A percentile compares a stretch with the other conserved stretches of the same genome.
Conservation (phyloP, 2,113 vertebrate genomes). For the Phaethon lepturus region DNA sequence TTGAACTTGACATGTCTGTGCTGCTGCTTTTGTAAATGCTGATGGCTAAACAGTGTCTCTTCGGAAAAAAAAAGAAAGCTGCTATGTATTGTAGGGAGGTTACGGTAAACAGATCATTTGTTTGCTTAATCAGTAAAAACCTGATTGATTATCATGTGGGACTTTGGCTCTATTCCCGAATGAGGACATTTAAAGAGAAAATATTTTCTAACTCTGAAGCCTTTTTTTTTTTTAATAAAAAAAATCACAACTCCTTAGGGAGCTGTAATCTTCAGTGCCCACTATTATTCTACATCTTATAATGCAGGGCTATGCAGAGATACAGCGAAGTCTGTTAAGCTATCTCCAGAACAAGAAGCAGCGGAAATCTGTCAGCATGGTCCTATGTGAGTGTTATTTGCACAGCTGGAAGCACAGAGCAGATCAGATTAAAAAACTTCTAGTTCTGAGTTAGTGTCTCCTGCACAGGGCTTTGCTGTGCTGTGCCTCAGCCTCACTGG, state of each 20-base stretch:
- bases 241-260: not conserved
- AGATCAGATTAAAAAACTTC: slow-evolving; percentile 55
- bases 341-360: slow-evolving; percentile 12
- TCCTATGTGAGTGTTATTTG: slow-evolving; percentile 38
- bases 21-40: slow-evolving; percentile 33
- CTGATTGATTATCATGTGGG: not conserved
- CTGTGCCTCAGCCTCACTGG: not conserved
- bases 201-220: not conserved
- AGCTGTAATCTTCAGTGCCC: slow-evolving; percentile 37
- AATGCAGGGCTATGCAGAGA: not conserved
- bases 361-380: slow-evolving; percentile 42
- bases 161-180: not conserved
- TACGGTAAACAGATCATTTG: not conserved
- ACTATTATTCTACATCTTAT: not conserved
- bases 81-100: not conserved
- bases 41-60: not conserved
- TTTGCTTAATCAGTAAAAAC: not conserved
- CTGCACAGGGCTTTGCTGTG: not conserved
- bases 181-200: not conserved
- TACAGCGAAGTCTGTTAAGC: not conserved
- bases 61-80: not conserved
- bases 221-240: not conserved
- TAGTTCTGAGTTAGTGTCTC: not conserved
- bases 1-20: slow-evolving; percentile 51
- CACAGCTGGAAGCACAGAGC: slow-evolving; percentile 47